Percentiles rank a stretch among this genome's conserved stretches.
Evolutionary conservation across 1,140 invertebrate species (phyloP).

Genomic region (Nebria ingens): DNA sequence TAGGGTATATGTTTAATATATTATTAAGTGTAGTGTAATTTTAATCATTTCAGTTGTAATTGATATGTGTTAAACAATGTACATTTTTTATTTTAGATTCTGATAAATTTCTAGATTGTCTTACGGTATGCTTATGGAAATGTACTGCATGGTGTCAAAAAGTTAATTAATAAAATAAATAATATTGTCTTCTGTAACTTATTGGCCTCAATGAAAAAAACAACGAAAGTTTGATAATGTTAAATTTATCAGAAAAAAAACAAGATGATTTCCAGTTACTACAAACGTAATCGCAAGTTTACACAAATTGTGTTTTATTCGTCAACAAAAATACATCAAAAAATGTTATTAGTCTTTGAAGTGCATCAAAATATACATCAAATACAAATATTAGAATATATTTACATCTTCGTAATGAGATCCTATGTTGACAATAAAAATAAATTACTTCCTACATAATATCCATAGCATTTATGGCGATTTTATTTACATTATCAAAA

Average conservation of each 20-base stretch:
- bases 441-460: too few species aligned
- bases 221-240: not conserved
- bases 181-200: slow-evolving; percentile 11
- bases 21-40: not conserved
- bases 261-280: too few species aligned
- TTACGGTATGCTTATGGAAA: slow-evolving; percentile 22
- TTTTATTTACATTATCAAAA: too few species aligned
- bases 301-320: not conserved
- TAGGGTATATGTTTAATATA: not conserved
- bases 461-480: too few species aligned
- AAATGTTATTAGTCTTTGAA: too few species aligned
- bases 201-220: not conserved
- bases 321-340: slow-evolving; percentile 10
- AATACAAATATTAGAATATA: too few species aligned
- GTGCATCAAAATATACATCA: too few species aligned
- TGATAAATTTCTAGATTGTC: slow-evolving; percentile 19
- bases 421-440: too few species aligned
- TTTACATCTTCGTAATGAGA: too few species aligned
- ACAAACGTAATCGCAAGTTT: not conserved
- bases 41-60: not conserved
- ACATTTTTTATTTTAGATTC: slow-evolving; percentile 15
- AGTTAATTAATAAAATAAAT: slow-evolving; percentile 9
- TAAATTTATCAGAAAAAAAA: too few species aligned
- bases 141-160: slow-evolving; percentile 23
- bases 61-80: too few species aligned